Evolutionary conservation across 2,888 invertebrate species (phyloP), one percentile per base, ranked within the genome.

Genomic region (Tiliacea citrago): DNA sequence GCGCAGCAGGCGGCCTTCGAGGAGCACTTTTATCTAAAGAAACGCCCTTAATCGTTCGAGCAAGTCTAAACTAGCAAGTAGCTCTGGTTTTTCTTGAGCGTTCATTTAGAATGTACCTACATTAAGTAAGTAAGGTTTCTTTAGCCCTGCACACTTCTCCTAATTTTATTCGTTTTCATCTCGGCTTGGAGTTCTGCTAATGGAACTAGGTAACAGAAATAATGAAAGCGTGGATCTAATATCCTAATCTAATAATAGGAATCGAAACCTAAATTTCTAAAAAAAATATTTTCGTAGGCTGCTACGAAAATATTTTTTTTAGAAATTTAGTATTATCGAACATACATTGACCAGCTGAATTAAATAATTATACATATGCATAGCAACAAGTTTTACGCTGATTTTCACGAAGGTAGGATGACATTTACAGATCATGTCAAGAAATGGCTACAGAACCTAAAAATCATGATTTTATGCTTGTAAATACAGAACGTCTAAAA

Each of bases 21-120:
- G 72, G 47, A 76, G 77, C 81, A 87, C 88, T 90, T 90, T 89
- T 88, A 90, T 90, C 86, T 86, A 87, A 83, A 86, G 85, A 82
- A 83, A 88, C 86, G 86, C 88, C 87, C 89, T 89, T 88, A 85
- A 82, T 83, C 84, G 81, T 72, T 84, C 61, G 55, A 77, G 42
- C 66, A 73, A 60, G 69, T 83, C 58, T 80, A 51, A 72, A 75
- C 75, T 76, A 75, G 73, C n/a, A 12, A 75, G 68, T 58, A 70
- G 42, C 60, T 68, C 71, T 72, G 69, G 65, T 77, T 84, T 84
- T 74, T 77, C 75, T 84, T 70, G 63, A 78, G 21, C 39, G 58
- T 66, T 65, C 69, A 69, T 74, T 85, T 73, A 77, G 69, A 78
- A 81, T 77, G 60, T 68, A 29, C 58, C 29, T 13, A 29, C 21